Base-by-base conservation (phyloP, 2,888 invertebrate species). In the Entomobrya multifasciata region DNA sequence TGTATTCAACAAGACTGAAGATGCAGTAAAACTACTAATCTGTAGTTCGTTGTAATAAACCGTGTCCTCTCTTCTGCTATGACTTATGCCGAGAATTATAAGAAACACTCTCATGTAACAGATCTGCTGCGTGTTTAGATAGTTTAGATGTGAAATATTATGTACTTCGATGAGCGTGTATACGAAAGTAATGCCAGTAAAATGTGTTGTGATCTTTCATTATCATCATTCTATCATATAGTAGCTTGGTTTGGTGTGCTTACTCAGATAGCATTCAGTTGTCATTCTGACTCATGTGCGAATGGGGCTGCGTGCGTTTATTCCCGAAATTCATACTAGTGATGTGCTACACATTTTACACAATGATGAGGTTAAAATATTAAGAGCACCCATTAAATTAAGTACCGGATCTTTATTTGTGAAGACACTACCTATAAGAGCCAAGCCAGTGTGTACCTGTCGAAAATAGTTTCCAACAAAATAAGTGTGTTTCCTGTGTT, bases 231-330 rank as follows among this genome's bases (percentile, higher is more conserved):
- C n/a, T 41, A 60, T 77, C 60, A 27, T 57, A 22, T n/a, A n/a
- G 57, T 77, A 77, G 72, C 74, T 57, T 82, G 49, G 8, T 41
- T 74, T 60, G 82, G 44, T 65, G 44, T 65, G 27, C 17, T 65
- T 30, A 27, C 41, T 1, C 5, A 74, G 36, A 76, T 65, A 44
- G 11, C 36, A 17, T 65, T 83, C 76, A 83, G 83, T 83, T 83
- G 83, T 83, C 83, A 76, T 65, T 83, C 76, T 76, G 83, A 83
- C 83, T 83, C 76, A 83, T 65, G 47, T 65, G 76, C 65, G 83
- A 76, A 76, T 49, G 72, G 83, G 76, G 74, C 65, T 83, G 76
- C 30, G 49, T 52, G 49, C 27, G 52, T 13, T 11, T 8, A 36
- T 72, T 11, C 72, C 3, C 20, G 57, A 25, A 22, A 22, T 20